Evolutionary conservation across 2,888 invertebrate genomes (phyloP).

Genomic region (Polymixis flavicincta): DNA sequence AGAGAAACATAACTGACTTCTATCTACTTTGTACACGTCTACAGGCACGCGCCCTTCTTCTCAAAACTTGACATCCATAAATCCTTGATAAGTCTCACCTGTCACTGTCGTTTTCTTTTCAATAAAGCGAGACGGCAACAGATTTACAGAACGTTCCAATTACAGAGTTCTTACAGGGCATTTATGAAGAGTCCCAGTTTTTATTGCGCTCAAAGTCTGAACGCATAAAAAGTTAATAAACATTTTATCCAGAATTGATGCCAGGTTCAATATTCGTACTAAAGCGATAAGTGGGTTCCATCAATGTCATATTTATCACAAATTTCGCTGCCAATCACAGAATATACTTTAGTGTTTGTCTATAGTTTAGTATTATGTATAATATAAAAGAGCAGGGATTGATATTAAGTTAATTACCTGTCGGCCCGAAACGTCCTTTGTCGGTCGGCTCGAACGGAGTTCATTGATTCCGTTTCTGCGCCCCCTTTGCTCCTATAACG

Average conservation of each 20-base stretch:
- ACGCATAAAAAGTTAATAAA: conserved; percentile 44
- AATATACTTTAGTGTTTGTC: conserved; percentile 52
- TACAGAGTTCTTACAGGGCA: conserved; percentile 46
- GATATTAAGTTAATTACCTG: conserved; percentile 90
- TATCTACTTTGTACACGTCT: conserved; percentile 15
- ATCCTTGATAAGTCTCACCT: conserved; percentile 63
- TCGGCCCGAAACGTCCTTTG: conserved; percentile 88
- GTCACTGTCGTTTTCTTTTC: conserved; percentile 61
- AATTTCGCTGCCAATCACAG: conserved; percentile 53
- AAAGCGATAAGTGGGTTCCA: conserved; percentile 27
- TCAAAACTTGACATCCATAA: conserved; percentile 60
- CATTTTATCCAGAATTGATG: conserved; percentile 32
- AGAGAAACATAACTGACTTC: conserved; percentile 36
- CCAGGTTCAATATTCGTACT: conserved; percentile 18
- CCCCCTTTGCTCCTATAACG: conserved; percentile 83
- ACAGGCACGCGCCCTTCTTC: conserved; percentile 37
- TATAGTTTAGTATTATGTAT: conserved; percentile 73
- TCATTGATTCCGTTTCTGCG: conserved; percentile 89
- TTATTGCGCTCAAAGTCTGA: conserved; percentile 46
- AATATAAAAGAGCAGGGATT: conserved; percentile 81
- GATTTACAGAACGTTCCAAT: conserved; percentile 52
- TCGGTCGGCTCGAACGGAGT: conserved; percentile 87
- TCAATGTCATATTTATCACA: conserved; percentile 36
- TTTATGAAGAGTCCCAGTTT: conserved; percentile 50
- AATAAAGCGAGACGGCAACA: conserved; percentile 60